Evolutionary conservation across 37 sponge, comb jelly and placozoan genomes (phyloP).

Genomic region (Geodia barretti): DNA sequence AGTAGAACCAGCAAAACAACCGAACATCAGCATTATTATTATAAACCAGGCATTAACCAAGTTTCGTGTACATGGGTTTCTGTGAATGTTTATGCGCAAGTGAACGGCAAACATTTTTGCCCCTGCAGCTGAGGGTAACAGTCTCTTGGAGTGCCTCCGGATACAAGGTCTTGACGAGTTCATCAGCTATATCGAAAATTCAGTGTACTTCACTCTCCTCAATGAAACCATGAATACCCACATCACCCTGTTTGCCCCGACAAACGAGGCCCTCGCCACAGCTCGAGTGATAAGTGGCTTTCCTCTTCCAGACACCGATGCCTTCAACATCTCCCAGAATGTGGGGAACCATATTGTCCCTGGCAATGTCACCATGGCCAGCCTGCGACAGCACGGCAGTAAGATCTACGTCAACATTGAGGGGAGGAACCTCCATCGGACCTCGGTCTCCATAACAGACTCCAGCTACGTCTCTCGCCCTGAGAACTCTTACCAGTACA

Average conservation of each 20-base stretch:
- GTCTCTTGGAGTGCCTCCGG: conserved; percentile 34
- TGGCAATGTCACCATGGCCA: conserved; percentile 2
- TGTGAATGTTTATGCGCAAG: background rate
- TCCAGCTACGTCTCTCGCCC: background rate
- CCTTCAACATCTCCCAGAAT: background rate
- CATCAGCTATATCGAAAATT: conserved; percentile 2
- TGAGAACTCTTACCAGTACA: background rate
- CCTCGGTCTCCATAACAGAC: background rate
- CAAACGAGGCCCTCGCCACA: conserved; percentile 42
- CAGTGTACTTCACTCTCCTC: background rate
- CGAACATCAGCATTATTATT: no score
- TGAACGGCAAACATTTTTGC: no score
- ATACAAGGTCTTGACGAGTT: conserved; percentile 41
- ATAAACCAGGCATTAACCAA: background rate
- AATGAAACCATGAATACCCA: background rate
- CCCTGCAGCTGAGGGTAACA: conserved; percentile 32
- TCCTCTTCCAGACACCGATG: background rate
- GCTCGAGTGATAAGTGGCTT: background rate
- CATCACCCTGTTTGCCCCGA: conserved; percentile 46
- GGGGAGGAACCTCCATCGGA: conserved; percentile 11
- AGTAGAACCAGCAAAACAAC: no score
- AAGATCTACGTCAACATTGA: conserved; percentile 1
- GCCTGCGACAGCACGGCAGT: background rate
- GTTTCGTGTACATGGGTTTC: background rate
- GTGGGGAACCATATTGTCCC: conserved; percentile 47